Conservation (phyloP, 2,888 invertebrate genomes). For the Rhodophaea formosa region DNA sequence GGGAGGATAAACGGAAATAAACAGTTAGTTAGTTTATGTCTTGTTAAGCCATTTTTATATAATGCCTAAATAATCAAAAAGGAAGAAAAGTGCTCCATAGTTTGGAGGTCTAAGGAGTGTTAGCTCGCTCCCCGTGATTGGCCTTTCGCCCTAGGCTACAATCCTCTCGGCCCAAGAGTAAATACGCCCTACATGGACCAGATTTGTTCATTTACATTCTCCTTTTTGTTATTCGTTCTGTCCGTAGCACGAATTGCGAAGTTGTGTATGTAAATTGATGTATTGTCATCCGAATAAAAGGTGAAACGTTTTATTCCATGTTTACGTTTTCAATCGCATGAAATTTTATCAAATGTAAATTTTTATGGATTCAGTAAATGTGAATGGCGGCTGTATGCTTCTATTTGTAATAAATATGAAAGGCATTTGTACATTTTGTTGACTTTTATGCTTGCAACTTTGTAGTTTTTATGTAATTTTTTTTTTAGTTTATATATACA, state of each 20-base stretch:
- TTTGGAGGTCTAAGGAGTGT: no score
- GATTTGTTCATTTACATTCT: constrained; percentile 39
- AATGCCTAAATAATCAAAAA: no score
- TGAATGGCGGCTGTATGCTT: not conserved
- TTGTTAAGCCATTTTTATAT: no score
- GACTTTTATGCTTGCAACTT: not conserved
- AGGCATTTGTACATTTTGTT: not conserved
- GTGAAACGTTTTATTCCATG: constrained; percentile 8
- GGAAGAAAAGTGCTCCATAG: no score
- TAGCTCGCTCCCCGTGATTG: no score
- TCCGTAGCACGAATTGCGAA: constrained; percentile 14
- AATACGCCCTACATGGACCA: constrained; percentile 33
- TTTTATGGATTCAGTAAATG: constrained; percentile 6
- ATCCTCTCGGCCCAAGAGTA: no score
- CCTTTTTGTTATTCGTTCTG: constrained; percentile 25
- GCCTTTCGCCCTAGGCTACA: no score
- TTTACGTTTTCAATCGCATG: constrained; percentile 12
- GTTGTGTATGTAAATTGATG: constrained; percentile 7
- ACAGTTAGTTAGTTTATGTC: no score
- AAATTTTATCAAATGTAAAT: constrained; percentile 12
- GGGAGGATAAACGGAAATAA: no score
- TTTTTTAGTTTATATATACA: no score
- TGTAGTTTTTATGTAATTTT: no score
- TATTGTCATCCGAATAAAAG: constrained; percentile 15
- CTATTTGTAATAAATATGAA: not conserved